Conservation (phyloP, 2,797 vertebrate genomes). For the Chelon auratus region DNA sequence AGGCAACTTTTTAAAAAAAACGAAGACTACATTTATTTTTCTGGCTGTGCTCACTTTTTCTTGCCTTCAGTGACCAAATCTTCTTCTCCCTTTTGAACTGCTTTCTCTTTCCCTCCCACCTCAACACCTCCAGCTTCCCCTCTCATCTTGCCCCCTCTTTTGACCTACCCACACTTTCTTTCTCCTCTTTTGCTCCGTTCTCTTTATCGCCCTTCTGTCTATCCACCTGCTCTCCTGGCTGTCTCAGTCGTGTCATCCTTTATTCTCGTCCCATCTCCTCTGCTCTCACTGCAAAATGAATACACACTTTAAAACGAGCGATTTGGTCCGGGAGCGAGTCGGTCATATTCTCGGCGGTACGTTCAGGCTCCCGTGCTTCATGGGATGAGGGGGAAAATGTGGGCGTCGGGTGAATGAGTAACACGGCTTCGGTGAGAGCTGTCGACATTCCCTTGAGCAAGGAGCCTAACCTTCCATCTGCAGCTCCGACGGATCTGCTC, state of each 20-base stretch:
- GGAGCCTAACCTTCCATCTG: constrained; percentile 19
- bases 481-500: background rate
- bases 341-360: constrained; percentile 31
- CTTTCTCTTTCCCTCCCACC: constrained; percentile 21
- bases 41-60: constrained; percentile 4
- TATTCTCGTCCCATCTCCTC: constrained; percentile 27
- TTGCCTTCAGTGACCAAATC: background rate
- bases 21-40: constrained; percentile 7
- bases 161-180: background rate
- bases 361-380: constrained; percentile 30
- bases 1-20: background rate
- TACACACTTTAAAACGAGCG: constrained; percentile 17
- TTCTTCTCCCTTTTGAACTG: constrained; percentile 30
- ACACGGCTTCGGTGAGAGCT: constrained; percentile 21
- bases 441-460: constrained; percentile 29
- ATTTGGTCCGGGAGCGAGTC: constrained; percentile 40
- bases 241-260: constrained; percentile 31
- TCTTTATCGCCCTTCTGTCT: constrained; percentile 3
- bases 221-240: background rate
- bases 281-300: background rate
- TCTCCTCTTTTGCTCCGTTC: background rate
- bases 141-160: constrained; percentile 6
- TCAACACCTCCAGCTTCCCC: constrained; percentile 24
- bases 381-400: constrained; percentile 32
- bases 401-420: constrained; percentile 51